These are phyloP conservation scores for Cerastis leucographa DNA, from an alignment of 2,888 invertebrate species.

Conservation along the genomic window DNA sequence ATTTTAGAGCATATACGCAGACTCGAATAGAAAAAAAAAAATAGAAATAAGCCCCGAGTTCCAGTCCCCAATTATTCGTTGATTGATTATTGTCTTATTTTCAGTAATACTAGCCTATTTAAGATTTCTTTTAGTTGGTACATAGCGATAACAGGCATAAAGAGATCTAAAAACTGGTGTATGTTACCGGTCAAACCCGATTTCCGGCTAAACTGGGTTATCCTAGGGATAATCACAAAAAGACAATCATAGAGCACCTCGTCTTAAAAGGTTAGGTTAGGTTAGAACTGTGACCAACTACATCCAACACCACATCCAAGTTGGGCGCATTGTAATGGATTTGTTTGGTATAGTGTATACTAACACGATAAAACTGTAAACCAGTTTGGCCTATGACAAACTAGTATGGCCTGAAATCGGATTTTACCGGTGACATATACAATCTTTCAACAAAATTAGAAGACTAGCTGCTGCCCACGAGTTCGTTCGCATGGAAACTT, in stretches of 20 bases:
- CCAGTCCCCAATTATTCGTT: neutral
- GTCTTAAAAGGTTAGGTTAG: neutral
- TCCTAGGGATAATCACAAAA: neutral
- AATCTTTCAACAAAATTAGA: neutral
- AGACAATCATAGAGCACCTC: neutral
- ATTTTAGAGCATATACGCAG: neutral
- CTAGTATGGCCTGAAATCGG: neutral
- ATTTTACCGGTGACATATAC: neutral
- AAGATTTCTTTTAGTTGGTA: neutral
- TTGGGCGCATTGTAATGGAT: neutral
- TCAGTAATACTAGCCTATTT: neutral
- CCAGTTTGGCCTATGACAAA: neutral
- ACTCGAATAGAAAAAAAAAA: neutral
- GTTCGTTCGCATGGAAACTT: too few relatives aligned
- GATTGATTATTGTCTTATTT: neutral
- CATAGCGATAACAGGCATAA: neutral
- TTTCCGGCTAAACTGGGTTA: neutral
- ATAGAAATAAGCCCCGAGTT: neutral
- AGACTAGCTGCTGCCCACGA: too few relatives aligned
- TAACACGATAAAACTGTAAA: neutral
- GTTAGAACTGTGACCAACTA: neutral
- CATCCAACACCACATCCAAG: neutral
- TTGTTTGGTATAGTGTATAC: too few relatives aligned
- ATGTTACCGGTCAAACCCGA: neutral
- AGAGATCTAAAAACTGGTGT: neutral